Percentiles rank a stretch among this genome's conserved stretches.
phyloP scores from a whole-genome alignment of 2,797 vertebrate species.

The Propithecus deckenii region DNA sequence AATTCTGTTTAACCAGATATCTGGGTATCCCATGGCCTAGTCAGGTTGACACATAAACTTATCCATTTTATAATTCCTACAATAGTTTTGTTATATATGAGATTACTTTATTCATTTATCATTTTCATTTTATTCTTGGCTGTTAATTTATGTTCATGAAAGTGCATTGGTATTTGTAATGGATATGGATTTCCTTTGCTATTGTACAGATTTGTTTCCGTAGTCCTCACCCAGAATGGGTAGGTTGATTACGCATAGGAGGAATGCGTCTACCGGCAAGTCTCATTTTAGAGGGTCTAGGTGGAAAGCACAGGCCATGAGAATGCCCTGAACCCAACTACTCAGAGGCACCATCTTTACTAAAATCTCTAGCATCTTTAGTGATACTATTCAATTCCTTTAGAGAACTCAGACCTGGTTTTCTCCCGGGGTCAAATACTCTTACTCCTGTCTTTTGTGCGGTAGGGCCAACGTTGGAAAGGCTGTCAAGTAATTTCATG shows the following conservation, averaged over 20 bases:
- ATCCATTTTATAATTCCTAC: background rate
- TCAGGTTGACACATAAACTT: background rate
- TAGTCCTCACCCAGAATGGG: background rate
- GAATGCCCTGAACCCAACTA: background rate
- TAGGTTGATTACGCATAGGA: background rate
- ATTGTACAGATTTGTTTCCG: background rate
- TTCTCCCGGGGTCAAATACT: background rate
- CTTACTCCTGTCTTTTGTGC: background rate
- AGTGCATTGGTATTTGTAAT: background rate
- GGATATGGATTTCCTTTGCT: background rate
- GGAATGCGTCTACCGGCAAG: background rate
- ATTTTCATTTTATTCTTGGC: background rate
- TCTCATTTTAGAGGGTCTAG: background rate
- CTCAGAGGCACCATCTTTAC: background rate
- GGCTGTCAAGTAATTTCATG: background rate
- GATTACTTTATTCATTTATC: background rate
- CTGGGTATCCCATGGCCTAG: background rate
- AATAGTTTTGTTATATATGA: background rate
- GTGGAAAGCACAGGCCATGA: background rate
- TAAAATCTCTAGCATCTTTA: background rate
- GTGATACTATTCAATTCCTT: background rate
- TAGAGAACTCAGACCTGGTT: background rate
- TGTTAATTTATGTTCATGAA: background rate
- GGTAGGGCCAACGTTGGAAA: background rate
- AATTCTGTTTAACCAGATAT: background rate